Base-by-base conservation (phyloP, 2,113 vertebrate genomes). In the Poeciliopsis retropinna region DNA sequence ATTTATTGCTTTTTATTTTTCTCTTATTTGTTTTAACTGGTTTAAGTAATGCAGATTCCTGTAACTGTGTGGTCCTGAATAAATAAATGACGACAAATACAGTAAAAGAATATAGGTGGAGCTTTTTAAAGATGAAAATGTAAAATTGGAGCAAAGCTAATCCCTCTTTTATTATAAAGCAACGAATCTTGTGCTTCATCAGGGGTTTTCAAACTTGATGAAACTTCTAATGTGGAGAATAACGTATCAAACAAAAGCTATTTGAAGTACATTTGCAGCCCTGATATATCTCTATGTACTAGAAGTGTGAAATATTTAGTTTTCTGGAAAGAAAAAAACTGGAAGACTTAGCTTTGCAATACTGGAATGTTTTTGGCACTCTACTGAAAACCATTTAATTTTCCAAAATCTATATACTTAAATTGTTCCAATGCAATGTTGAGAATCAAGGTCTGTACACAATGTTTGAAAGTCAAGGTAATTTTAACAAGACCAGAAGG, bases 381-480 rank as follows among this genome's bases (percentile, higher is more conserved):
- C 15, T 30, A 29, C 12, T 29, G 10, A 60, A 60, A 60, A 60
- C 44, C 14, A 19, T 47, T 19, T 47, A 5, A 19, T 47, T 47
- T 47, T 19, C 44, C 17, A 47, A 19, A 47, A 19, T 15, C 17
- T 57, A n/a, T 57, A n/a, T n/a, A 25, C 51, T 57, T 47, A 57
- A 51, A 25, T 57, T 57, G 8, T 57, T 57, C 22, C 51, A 57
- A 10, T n/a, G 51, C 9, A n/a, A n/a, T n/a, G 51, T 25, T n/a
- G 51, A 57, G 51, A 57, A n/a, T 25, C 51, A 57, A n/a, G 51
- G 25, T n/a, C 2, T 57, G 2, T 3, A n/a, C 1, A 51, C 19
- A 51, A 11, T 9, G 27, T n/a, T 72, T 47, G 37, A 83, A 80
- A 71, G 29, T 14, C 5, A 27, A 34, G n/a, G 37, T 67, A 31